A percentile compares a stretch with the other conserved stretches of the same genome.
Conservation (phyloP, 2,888 invertebrate species). For the Yponomeuta plumbellus region DNA sequence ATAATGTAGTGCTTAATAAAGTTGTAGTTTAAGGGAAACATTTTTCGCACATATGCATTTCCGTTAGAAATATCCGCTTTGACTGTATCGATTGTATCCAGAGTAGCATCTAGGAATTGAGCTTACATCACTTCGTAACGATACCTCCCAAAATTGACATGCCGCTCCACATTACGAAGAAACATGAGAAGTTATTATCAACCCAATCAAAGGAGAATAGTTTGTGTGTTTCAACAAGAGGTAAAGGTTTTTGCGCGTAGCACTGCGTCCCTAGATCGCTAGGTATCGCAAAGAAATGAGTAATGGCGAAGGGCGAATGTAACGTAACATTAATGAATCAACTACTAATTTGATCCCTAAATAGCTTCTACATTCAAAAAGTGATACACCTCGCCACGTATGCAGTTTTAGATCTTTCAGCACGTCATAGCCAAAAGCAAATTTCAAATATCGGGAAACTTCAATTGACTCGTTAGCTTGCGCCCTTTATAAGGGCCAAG, state of each 20-base stretch:
- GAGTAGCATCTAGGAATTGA: not conserved
- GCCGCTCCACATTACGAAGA: not conserved
- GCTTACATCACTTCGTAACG: not conserved
- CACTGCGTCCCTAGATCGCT: not conserved
- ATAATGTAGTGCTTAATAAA: too few relatives aligned
- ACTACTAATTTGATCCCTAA: too few relatives aligned
- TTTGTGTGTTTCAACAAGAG: not conserved
- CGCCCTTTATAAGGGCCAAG: too few relatives aligned
- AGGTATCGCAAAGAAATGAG: not conserved
- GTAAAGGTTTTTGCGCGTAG: not conserved
- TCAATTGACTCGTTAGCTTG: too few relatives aligned
- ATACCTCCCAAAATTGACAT: not conserved
- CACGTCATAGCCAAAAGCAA: too few relatives aligned
- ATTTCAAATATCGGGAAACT: too few relatives aligned
- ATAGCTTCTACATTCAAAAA: too few relatives aligned
- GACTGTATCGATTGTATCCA: not conserved
- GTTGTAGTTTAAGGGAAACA: too few relatives aligned
- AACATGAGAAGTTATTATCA: not conserved
- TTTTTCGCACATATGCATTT: not conserved
- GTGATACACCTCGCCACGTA: too few relatives aligned
- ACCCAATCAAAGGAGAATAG: not conserved
- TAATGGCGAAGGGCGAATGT: not conserved
- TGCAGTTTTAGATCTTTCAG: too few relatives aligned
- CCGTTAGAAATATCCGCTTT: not conserved
- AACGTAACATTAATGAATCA: too few relatives aligned